These are phyloP conservation scores for Cryptomyrus ogoouensis DNA, from an alignment of 2,113 vertebrate genomes.

Conservation along the genomic window DNA sequence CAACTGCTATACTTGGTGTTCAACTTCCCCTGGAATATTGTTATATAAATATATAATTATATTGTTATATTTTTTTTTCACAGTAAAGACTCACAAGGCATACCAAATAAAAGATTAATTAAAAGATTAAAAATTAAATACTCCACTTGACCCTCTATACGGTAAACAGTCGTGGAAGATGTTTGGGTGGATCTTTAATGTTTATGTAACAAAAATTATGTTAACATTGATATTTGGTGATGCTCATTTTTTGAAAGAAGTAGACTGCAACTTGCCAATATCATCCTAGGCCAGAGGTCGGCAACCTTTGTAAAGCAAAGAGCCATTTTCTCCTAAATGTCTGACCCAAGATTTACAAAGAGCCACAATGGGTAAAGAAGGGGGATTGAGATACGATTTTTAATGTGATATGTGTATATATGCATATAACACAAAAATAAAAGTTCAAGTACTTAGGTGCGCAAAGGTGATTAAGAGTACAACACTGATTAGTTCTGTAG, in stretches of 20 bases:
- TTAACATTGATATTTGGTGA: not conserved
- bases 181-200: not conserved
- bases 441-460: too few species aligned
- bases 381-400: too few species aligned
- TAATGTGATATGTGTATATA: too few species aligned
- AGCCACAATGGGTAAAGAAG: too few species aligned
- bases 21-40: not conserved
- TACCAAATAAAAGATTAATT: not conserved
- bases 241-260: not conserved
- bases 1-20: not conserved
- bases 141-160: not conserved
- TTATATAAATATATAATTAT: too few species aligned
- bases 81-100: not conserved
- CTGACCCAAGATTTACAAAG: too few species aligned
- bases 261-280: not conserved
- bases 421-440: too few species aligned
- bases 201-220: not conserved
- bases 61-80: not conserved
- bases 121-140: not conserved
- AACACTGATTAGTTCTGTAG: too few species aligned
- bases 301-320: too few species aligned
- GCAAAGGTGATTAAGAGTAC: too few species aligned
- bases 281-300: not conserved
- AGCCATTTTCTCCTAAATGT: too few species aligned
- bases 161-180: not conserved